Base-by-base conservation (phyloP, 1,140 invertebrate species). In the Yoshiicerus persimilis region DNA sequence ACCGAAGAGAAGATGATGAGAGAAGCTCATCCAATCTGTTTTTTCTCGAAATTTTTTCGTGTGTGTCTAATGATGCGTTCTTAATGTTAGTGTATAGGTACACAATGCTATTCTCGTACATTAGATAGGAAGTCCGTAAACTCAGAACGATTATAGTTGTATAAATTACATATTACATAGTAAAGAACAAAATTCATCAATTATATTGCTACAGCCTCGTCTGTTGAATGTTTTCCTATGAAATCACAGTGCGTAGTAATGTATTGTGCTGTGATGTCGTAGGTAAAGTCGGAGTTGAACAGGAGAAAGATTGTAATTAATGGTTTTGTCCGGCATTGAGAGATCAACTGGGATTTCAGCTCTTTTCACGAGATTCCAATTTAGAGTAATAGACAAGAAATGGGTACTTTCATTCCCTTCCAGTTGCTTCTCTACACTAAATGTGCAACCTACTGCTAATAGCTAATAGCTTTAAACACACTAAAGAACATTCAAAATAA, bases 261-360 rank as follows among this genome's bases (percentile, higher is more conserved):
- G 70, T 2, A 34, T 36, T 36, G 75, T 66, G 62, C n/a, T 66
- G 62, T 66, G 62, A 10, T 66, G 62, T 36, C 34, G 32, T 80
- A 36, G 30, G 34, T 38, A 80, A 66, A 38, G 30, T 34, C 16
- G n/a, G 23, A 23, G 27, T 56, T 34, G 34, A 32, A 32, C 13
- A 36, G 32, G 34, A 80, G 75, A 30, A 80, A 80, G 75, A 80
- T 80, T 80, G 75, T 80, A 80, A 80, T 80, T 80, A 80, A 80
- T 80, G 75, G 75, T 80, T 80, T 80, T 80, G 75, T 80, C 75
- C 75, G n/a, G 32, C 75, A 80, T 80, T 80, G 75, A 80, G 75
- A 80, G 75, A 80, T 80, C 75, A 80, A 80, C 75, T 80, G 75
- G 75, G 75, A 80, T 80, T 80, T 80, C 34, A 80, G 75, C 75